Evolutionary conservation across 2,113 vertebrate species (phyloP), one percentile per base, ranked within the genome.

Genomic region (Rhea pennata): DNA sequence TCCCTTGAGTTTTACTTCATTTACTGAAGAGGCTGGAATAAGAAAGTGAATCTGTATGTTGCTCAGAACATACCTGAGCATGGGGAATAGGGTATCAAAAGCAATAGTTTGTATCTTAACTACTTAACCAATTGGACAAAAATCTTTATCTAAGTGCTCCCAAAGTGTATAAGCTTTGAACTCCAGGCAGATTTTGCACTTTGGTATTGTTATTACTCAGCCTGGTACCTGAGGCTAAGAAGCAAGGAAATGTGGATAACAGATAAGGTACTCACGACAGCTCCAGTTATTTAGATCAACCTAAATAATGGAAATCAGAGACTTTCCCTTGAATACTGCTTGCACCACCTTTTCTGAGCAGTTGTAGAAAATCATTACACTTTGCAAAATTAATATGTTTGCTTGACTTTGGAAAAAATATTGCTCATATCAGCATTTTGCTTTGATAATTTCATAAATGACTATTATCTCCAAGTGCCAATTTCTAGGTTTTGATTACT

Each of bases 331-430:
- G 58, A 91, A 85, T 84, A 94, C 76, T 90, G 87, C 67, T 91
- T 85, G 59, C 54, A 87, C 5, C 17, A 90, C 64, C 36, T 91
- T 94, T 91, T 83, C 54, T 82, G 87, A 90, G 75, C 29, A 91
- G 75, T 69, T 90, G 85, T 82, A 96, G 82, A 93, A 91, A 93
- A 92, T 79, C 71, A 85, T 86, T 93, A 71, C 40, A 54, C 29
- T 95, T 91, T 27, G 15, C 46, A 66, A 92, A 91, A 94, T 90
- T 40, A 88, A 46, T 69, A 50, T 9, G 13, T 74, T 95, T 85
- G 15, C 67, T 66, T 5, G 4, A 70, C 29, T 93, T 91, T 9
- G 15, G 40, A 73, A 82, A 86, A 50, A 2, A 90, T 80, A 73
- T 80, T 46, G 33, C 67, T 59, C 6, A 6, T 62, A 80, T 67